phyloP scores from a whole-genome alignment of 1,140 invertebrate species.

The Tetramorium simillimum region DNA sequence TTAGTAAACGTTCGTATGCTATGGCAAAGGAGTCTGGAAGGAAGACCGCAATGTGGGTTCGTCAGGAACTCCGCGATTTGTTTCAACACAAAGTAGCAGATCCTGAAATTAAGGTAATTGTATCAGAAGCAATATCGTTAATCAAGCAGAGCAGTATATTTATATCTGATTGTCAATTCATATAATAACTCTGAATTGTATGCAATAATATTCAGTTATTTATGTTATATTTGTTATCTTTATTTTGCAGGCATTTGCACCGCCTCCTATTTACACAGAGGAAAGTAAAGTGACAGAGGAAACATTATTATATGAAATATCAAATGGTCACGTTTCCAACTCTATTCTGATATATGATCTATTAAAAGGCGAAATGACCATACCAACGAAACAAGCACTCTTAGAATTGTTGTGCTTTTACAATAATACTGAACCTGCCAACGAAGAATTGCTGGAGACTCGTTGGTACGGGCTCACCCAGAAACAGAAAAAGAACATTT shows the following conservation, averaged over 20 bases:
- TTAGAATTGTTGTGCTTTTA: constrained; percentile 94
- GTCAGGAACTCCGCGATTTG: constrained; percentile 90
- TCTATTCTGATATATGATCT: constrained; percentile 91
- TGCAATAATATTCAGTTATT: background rate
- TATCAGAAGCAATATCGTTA: constrained; percentile 10
- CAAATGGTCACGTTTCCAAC: constrained; percentile 88
- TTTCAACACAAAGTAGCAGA: constrained; percentile 91
- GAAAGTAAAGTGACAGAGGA: constrained; percentile 89
- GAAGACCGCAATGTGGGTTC: constrained; percentile 94
- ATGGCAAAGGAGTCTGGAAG: constrained; percentile 94
- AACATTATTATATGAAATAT: constrained; percentile 88
- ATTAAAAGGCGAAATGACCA: constrained; percentile 87
- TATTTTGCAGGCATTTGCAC: constrained; percentile 89
- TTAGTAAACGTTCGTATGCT: constrained; percentile 88
- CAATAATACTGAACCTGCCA: constrained; percentile 89
- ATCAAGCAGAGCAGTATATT: background rate
- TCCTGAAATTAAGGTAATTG: constrained; percentile 85
- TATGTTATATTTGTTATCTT: constrained; percentile 75
- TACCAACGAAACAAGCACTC: constrained; percentile 90
- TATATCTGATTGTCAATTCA: background rate
- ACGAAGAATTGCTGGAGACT: constrained; percentile 91
- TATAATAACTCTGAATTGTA: background rate
- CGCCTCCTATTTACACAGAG: constrained; percentile 89
- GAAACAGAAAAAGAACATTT: constrained; percentile 85
- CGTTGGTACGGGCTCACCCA: constrained; percentile 87